Conservation (phyloP, 2,888 invertebrate species). For the Pharmacophagus antenor region DNA sequence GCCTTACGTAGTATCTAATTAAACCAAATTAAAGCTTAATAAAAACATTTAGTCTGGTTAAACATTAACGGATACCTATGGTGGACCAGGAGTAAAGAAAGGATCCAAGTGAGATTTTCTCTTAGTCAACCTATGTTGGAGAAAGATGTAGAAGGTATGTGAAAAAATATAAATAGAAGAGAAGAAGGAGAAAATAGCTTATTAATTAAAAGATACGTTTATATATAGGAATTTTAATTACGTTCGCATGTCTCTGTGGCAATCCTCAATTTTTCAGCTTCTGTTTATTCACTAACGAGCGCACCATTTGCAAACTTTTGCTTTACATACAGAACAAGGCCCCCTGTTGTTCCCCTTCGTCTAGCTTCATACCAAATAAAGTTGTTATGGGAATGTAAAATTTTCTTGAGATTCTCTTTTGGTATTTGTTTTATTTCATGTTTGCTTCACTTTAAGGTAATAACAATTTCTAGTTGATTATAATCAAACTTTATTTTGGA, state of each 20-base stretch:
- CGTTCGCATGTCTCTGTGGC: not conserved
- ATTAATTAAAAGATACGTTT: not conserved
- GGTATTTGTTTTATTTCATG: not conserved
- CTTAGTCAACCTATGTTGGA: too few species aligned
- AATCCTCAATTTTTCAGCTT: slow-evolving; percentile 2
- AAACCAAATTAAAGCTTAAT: too few species aligned
- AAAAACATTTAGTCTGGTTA: too few species aligned
- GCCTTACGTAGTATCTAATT: too few species aligned
- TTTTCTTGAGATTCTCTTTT: not conserved
- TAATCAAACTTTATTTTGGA: too few species aligned
- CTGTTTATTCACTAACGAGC: slow-evolving; percentile 1
- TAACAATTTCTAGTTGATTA: not conserved
- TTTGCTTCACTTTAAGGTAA: not conserved
- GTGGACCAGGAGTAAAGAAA: too few species aligned
- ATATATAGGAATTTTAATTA: not conserved
- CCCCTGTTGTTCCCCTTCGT: slow-evolving; percentile 2
- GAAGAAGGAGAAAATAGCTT: not conserved
- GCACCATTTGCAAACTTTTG: not conserved
- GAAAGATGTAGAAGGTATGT: too few species aligned
- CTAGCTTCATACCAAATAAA: not conserved
- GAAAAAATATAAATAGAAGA: not conserved
- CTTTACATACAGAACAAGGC: not conserved
- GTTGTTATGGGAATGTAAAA: not conserved
- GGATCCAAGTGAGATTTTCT: too few species aligned
- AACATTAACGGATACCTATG: too few species aligned